Conservation (phyloP, 2,888 invertebrate species). For the Hirtodrosophila histrioides region DNA sequence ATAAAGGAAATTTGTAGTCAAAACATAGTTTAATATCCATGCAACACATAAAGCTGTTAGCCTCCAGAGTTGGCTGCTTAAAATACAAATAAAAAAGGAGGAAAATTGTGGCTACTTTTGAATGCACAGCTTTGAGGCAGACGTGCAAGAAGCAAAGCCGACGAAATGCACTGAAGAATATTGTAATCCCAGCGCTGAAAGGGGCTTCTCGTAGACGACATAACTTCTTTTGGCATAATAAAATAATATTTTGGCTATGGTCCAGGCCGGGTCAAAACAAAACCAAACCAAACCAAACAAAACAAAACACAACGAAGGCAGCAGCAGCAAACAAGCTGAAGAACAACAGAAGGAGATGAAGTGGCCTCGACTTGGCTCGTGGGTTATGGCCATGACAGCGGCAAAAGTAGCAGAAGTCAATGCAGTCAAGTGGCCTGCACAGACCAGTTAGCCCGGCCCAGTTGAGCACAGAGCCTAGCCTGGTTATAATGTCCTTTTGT, state of each 20-base stretch:
- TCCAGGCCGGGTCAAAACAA: conserved; percentile 39
- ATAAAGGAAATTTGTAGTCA: conserved; percentile 19
- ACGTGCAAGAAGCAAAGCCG: conserved; percentile 23
- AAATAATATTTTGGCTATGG: conserved; percentile 67
- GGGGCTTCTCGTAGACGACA: conserved; percentile 41
- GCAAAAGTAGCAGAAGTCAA: conserved; percentile 60
- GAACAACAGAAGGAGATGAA: conserved; percentile 50
- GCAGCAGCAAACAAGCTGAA: conserved; percentile 33
- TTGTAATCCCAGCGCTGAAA: conserved; percentile 55
- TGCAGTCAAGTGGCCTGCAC: conserved; percentile 52
- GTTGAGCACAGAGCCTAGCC: conserved; percentile 2
- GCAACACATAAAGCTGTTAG: conserved; percentile 39
- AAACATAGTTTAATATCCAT: conserved; percentile 26
- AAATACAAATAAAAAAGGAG: conserved; percentile 13
- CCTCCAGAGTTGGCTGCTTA: conserved; percentile 19
- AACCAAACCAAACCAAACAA: conserved; percentile 19
- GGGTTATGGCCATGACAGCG: conserved; percentile 58
- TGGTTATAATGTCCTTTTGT: conserved; percentile 39
- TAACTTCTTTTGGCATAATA: conserved; percentile 70
- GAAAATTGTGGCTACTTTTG: conserved; percentile 59
- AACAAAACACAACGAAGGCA: conserved; percentile 30
- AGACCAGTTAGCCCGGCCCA: not conserved
- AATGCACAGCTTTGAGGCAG: conserved; percentile 36
- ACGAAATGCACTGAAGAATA: conserved; percentile 30
- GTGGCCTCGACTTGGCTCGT: conserved; percentile 48